Conservation (phyloP, 2,888 invertebrate species). For the Timema podura region DNA sequence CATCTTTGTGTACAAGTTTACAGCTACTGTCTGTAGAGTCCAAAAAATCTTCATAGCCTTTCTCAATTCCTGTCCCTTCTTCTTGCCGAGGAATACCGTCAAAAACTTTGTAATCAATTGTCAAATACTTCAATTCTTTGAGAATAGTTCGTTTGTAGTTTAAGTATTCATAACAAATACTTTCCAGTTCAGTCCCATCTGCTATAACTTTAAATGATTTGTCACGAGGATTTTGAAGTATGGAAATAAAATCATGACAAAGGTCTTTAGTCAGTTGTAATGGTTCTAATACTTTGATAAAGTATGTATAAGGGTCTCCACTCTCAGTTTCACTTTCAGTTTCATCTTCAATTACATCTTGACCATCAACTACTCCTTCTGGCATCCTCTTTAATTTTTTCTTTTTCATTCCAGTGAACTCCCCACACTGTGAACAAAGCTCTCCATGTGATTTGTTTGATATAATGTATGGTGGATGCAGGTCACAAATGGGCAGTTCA, state of each 20-base stretch:
- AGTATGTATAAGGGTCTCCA: too few species aligned
- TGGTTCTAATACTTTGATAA: too few species aligned
- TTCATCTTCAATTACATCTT: constrained; percentile 53
- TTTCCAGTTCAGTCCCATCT: constrained; percentile 54
- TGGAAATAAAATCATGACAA: constrained; percentile 66
- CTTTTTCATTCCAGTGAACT: constrained; percentile 36
- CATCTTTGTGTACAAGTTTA: constrained; percentile 20
- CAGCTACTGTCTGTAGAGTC: too few species aligned
- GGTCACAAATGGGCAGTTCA: constrained; percentile 35
- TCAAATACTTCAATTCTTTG: constrained; percentile 69
- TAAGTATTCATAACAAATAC: constrained; percentile 55
- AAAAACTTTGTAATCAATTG: constrained; percentile 66
- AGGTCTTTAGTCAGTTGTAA: constrained; percentile 62
- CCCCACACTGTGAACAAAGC: constrained; percentile 40
- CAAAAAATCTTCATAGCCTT: constrained; percentile 52
- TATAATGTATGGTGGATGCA: constrained; percentile 36
- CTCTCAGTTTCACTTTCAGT: constrained; percentile 45
- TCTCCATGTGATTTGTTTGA: constrained; percentile 34
- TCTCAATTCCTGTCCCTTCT: constrained; percentile 57
- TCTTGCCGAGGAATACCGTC: constrained; percentile 59
- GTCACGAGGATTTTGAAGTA: constrained; percentile 65
- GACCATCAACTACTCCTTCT: constrained; percentile 41
- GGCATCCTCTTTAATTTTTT: constrained; percentile 42
- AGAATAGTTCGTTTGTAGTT: constrained; percentile 51
- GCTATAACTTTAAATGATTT: constrained; percentile 69